Percentiles rank a stretch among this genome's conserved stretches.
These are phyloP conservation scores for Dysmachus trigonus DNA, from an alignment of 2,888 invertebrate genomes.

Conservation along the genomic window DNA sequence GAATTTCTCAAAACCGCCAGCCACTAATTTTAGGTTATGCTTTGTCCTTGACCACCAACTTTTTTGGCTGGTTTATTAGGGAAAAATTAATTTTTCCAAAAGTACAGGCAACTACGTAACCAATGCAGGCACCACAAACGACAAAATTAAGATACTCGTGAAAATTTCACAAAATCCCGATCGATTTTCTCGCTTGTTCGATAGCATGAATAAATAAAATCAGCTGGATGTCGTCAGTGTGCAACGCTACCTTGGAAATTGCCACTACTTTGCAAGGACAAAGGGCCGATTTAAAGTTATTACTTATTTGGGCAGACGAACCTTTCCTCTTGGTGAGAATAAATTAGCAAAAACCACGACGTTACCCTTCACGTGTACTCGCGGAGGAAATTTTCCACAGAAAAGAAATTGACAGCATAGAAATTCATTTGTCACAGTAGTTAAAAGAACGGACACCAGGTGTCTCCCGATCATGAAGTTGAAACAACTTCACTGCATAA, in stretches of 20 bases:
- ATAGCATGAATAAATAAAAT: conserved; percentile 2
- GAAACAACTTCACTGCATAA: not conserved
- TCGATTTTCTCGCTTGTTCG: conserved; percentile 7
- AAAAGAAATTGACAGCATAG: conserved; percentile 6
- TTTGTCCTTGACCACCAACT: not conserved
- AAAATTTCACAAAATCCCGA: not conserved
- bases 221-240: not conserved
- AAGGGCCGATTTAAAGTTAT: not conserved
- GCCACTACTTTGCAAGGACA: not conserved
- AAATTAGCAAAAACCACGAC: conserved; percentile 44
- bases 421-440: not conserved
- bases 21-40: not conserved
- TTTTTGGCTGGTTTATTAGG: not conserved
- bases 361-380: conserved; percentile 45
- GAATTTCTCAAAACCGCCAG: not conserved
- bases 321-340: not conserved
- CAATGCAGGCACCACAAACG: not conserved
- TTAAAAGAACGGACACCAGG: not conserved
- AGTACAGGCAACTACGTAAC: not conserved
- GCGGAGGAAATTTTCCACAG: conserved; percentile 43
- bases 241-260: not conserved
- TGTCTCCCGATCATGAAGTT: not conserved
- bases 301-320: not conserved
- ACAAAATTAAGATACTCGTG: not conserved
- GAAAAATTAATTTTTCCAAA: not conserved